These are phyloP conservation scores for Tolypeutes matacus DNA, from an alignment of 2,797 vertebrate genomes.

Conservation along the genomic window DNA sequence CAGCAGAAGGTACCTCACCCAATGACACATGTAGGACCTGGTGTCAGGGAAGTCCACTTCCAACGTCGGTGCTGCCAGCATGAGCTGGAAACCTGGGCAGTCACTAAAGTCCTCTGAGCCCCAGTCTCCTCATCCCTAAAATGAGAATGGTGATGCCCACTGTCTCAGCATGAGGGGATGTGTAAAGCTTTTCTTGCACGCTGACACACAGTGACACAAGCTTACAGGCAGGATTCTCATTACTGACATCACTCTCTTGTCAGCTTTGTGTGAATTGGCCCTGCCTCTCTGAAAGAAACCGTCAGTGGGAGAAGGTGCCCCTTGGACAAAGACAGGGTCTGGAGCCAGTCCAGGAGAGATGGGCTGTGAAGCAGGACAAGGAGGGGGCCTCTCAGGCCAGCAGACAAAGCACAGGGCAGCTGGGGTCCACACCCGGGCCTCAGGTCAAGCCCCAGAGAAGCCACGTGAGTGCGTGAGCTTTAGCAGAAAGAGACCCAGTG, in stretches of 20 bases:
- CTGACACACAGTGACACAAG: rapidly evolving
- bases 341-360: background rate
- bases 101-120: too few species aligned
- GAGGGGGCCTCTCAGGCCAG: background rate
- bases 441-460: background rate
- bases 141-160: background rate
- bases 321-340: background rate
- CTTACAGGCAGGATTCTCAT: background rate
- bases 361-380: background rate
- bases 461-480: background rate
- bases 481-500: background rate
- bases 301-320: background rate
- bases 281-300: background rate
- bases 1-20: rapidly evolving
- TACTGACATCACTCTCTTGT: rapidly evolving
- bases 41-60: too few species aligned
- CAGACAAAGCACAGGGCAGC: background rate
- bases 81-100: background rate
- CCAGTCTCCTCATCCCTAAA: background rate
- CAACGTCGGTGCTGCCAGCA: background rate
- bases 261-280: background rate
- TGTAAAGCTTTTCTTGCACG: rapidly evolving
- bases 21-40: background rate
- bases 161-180: background rate
- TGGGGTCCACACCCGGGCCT: background rate